Percentiles rank a stretch among this genome's conserved stretches.
phyloP scores from a whole-genome alignment of 2,888 invertebrate genomes.

The Plusia festucae region DNA sequence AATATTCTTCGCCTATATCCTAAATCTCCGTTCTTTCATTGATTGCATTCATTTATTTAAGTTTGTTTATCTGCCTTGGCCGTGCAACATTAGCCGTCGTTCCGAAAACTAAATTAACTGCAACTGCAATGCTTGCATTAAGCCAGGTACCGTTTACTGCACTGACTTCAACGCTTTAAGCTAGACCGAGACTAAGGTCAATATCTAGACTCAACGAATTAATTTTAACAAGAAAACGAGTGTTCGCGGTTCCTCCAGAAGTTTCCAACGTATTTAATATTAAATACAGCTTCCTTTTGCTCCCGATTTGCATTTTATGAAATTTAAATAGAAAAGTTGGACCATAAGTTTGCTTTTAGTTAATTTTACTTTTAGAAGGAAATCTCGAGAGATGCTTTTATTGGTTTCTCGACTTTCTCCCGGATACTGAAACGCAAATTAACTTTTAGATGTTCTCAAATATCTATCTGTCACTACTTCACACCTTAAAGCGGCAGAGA shows the following conservation, averaged over 20 bases:
- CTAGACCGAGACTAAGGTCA: constrained; percentile 12
- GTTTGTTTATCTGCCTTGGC: neutral
- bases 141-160: constrained; percentile 1
- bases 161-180: constrained; percentile 16
- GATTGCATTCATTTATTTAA: neutral
- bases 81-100: neutral
- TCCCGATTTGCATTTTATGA: constrained; percentile 9
- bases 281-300: constrained; percentile 2
- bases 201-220: constrained; percentile 22
- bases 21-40: too few species aligned
- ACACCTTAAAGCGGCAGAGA: too few species aligned
- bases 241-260: neutral
- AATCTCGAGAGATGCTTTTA: neutral
- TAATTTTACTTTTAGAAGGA: neutral
- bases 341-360: constrained; percentile 2
- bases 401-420: neutral
- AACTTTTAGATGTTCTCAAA: too few species aligned
- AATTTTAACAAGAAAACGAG: constrained; percentile 9
- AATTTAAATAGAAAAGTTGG: constrained; percentile 6
- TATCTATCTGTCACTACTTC: too few species aligned
- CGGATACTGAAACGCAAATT: too few species aligned
- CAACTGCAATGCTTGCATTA: constrained; percentile 20
- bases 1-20: too few species aligned
- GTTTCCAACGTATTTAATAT: constrained; percentile 2
- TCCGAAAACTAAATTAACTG: constrained; percentile 9